Percentiles rank a stretch among this genome's conserved stretches.
Evolutionary conservation across 2,113 vertebrate genomes (phyloP).

Genomic region (Callopanchax toddi): DNA sequence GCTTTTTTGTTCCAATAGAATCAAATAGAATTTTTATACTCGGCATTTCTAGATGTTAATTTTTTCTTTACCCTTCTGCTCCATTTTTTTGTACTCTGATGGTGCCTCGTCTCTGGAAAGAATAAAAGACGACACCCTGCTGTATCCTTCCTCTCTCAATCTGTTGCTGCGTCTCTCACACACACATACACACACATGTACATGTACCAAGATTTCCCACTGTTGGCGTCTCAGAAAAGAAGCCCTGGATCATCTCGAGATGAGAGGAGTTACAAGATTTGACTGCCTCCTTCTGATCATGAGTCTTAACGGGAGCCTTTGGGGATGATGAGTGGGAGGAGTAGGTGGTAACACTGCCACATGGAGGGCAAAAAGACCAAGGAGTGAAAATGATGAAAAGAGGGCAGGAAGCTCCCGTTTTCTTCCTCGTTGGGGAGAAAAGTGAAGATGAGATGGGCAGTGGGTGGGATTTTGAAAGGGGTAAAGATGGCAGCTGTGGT

Average conservation of each 20-base stretch:
- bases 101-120: slow-evolving; percentile 18
- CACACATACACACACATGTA: background rate
- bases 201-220: slow-evolving; percentile 17
- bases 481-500: slow-evolving; percentile 38
- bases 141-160: slow-evolving; percentile 10
- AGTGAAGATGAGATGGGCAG: slow-evolving; percentile 36
- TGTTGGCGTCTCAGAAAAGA: slow-evolving; percentile 16
- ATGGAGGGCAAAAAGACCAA: slow-evolving; percentile 30
- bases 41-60: background rate
- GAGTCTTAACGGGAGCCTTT: slow-evolving; percentile 36
- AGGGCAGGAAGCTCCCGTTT: slow-evolving; percentile 26
- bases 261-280: slow-evolving; percentile 37
- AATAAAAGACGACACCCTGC: slow-evolving; percentile 24
- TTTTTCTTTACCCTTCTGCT: background rate
- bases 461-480: slow-evolving; percentile 39
- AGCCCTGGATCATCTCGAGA: slow-evolving; percentile 35
- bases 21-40: background rate
- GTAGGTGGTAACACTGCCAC: slow-evolving; percentile 36
- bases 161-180: background rate
- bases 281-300: slow-evolving; percentile 49
- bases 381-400: slow-evolving; percentile 53
- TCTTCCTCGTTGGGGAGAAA: slow-evolving; percentile 10
- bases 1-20: background rate
- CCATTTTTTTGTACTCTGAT: background rate
- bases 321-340: slow-evolving; percentile 50